Base-by-base conservation (phyloP, 2,888 invertebrate genomes). In the Ochropacha duplaris region DNA sequence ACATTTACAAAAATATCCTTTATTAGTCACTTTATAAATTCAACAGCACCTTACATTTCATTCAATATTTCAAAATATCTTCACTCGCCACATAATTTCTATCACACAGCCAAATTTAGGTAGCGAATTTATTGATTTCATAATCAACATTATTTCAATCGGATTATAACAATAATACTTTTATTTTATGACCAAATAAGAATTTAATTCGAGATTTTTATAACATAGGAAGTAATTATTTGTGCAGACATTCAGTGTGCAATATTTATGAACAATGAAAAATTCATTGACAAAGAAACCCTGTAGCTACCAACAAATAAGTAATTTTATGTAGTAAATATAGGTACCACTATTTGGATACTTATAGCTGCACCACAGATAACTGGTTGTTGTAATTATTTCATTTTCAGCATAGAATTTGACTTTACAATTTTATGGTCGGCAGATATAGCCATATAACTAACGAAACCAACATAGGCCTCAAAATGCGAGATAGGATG, bases 1-100 rank as follows among this genome's bases (percentile, higher is more conserved):
- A 56, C 50, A 50, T 50, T 39, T 50, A 39, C 12, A 19, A 36
- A 26, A 26, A 36, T 56, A 34, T 54, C 34, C 55, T 26, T 49
- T 39, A 51, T 28, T 56, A 36, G 50, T 24, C 14, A 44, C 19
- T 22, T 34, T 19, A 55, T 4, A 0, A 28, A 44, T 9, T 19
- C 44, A 31, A 19, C 50, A 50, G 26, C 50, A 50, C 50, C 50
- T 50, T n/a, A 50, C 22, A n/a, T 50, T 26, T 50, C 50, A 24
- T 26, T 50, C 50, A 24, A 2, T 9, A 50, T 50, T 50, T 14
- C 16, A 26, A n/a, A 26, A 9, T 36, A 6, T 4, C 16, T 12
- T 16, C 24, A 28, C 16, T 8, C 22, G 16, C 50, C 16, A n/a
- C 14, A 50, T 3, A 22, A 14, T 50, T 24, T 50, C n/a, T n/a